These are phyloP conservation scores for Oligia fasciuncula DNA, from an alignment of 2,888 invertebrate genomes.

Conservation along the genomic window DNA sequence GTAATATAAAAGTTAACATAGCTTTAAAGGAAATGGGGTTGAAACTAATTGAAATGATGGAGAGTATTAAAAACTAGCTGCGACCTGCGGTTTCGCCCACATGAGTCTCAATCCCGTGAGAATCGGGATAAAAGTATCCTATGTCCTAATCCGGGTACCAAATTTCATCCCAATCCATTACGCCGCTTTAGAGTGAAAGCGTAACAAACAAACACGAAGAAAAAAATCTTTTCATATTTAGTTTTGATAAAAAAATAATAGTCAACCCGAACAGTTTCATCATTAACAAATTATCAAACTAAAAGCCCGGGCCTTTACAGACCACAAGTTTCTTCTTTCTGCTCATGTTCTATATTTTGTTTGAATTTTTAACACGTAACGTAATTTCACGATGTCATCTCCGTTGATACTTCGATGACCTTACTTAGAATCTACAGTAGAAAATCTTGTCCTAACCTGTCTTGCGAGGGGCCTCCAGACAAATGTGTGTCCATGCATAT, in stretches of 20 bases:
- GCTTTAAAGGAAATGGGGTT: neutral
- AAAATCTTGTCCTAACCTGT: neutral
- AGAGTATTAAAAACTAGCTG: neutral
- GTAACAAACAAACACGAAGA: neutral
- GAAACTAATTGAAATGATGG: neutral
- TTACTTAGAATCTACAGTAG: conserved; percentile 1
- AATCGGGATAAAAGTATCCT: too few relatives aligned
- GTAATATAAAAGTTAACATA: conserved; percentile 2
- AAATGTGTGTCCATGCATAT: conserved; percentile 32
- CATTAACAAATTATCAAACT: neutral
- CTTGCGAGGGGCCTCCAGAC: conserved; percentile 11
- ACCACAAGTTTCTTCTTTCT: neutral
- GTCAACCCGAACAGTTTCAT: neutral
- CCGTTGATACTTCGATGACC: neutral
- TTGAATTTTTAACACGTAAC: neutral
- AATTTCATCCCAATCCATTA: too few relatives aligned
- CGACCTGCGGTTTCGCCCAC: too few relatives aligned
- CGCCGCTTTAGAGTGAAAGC: too few relatives aligned
- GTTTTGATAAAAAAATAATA: neutral
- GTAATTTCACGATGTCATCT: neutral
- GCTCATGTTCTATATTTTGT: neutral
- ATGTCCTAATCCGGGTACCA: too few relatives aligned
- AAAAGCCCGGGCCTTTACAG: neutral
- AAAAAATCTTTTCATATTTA: neutral
- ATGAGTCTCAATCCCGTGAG: too few relatives aligned